phyloP scores from a whole-genome alignment of 1,140 invertebrate species.

The Eupristina koningsbergeri region DNA sequence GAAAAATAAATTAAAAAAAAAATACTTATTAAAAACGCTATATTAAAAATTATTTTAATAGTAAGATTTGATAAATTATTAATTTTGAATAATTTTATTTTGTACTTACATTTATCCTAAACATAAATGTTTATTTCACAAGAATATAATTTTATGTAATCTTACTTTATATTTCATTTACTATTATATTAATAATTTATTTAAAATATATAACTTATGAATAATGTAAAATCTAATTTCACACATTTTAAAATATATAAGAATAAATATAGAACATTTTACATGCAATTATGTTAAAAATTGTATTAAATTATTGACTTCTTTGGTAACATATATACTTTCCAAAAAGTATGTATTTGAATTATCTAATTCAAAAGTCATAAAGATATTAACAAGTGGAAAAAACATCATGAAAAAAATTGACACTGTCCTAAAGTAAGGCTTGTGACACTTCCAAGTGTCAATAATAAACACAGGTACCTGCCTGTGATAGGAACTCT shows the following conservation, averaged over 20 bases:
- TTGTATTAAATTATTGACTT: slow-evolving; percentile 7
- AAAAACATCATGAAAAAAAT: slow-evolving; percentile 38
- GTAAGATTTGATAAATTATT: not conserved
- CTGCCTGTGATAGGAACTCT: slow-evolving; percentile 80
- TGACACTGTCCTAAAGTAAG: slow-evolving; percentile 81
- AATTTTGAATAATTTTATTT: not conserved
- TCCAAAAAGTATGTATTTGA: slow-evolving; percentile 2
- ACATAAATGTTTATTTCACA: not conserved
- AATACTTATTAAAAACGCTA: not conserved
- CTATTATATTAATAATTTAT: not conserved
- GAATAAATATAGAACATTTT: not conserved
- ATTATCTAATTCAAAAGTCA: slow-evolving; percentile 18
- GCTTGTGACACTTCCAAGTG: slow-evolving; percentile 75
- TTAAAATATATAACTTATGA: slow-evolving; percentile 3
- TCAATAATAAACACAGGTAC: slow-evolving; percentile 79
- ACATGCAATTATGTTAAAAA: not conserved
- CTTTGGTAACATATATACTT: not conserved
- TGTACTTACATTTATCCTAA: not conserved
- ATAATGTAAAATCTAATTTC: slow-evolving; percentile 2
- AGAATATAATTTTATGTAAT: not conserved
- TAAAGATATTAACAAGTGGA: slow-evolving; percentile 14
- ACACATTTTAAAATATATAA: slow-evolving; percentile 7
- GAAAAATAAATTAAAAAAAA: too few relatives aligned
- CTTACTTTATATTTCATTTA: not conserved
- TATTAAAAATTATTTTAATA: not conserved